These are phyloP conservation scores for Pionites leucogaster DNA, from an alignment of 2,113 vertebrate genomes.

Conservation along the genomic window DNA sequence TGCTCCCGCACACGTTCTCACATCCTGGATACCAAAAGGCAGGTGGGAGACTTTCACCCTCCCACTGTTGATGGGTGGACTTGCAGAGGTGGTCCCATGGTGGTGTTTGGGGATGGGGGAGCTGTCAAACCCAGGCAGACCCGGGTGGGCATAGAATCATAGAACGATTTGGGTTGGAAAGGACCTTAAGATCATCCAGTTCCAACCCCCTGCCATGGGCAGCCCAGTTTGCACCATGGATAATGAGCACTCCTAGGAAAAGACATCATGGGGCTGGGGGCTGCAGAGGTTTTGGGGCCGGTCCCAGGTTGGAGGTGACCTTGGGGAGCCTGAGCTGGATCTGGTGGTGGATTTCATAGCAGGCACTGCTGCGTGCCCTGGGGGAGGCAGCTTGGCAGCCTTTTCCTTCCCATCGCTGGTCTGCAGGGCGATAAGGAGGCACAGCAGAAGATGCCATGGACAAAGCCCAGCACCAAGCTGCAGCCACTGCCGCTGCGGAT, in stretches of 20 bases:
- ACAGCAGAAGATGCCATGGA: accelerated
- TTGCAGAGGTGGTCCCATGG: not conserved
- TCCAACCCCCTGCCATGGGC: not conserved
- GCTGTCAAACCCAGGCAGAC: not conserved
- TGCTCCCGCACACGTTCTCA: accelerated
- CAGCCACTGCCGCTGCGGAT: accelerated
- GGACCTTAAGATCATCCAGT: not conserved
- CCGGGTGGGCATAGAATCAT: not conserved
- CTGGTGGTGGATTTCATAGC: not conserved
- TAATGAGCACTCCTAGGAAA: not conserved
- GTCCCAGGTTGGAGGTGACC: not conserved
- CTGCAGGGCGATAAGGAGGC: not conserved
- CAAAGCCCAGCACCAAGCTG: not conserved
- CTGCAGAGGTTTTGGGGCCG: not conserved
- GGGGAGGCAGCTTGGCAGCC: not conserved
- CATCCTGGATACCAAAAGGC: not conserved
- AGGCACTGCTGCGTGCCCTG: not conserved
- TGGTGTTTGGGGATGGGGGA: not conserved
- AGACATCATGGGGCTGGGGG: not conserved
- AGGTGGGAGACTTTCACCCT: not conserved
- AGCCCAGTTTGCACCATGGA: not conserved
- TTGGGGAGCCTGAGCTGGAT: not conserved
- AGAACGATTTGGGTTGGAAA: not conserved
- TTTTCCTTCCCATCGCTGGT: not conserved
- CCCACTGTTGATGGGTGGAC: not conserved